A percentile compares a stretch with the other conserved stretches of the same genome.
These are phyloP conservation scores for Drosophila watanabei DNA, from an alignment of 1,140 invertebrate species.

Conservation along the genomic window DNA sequence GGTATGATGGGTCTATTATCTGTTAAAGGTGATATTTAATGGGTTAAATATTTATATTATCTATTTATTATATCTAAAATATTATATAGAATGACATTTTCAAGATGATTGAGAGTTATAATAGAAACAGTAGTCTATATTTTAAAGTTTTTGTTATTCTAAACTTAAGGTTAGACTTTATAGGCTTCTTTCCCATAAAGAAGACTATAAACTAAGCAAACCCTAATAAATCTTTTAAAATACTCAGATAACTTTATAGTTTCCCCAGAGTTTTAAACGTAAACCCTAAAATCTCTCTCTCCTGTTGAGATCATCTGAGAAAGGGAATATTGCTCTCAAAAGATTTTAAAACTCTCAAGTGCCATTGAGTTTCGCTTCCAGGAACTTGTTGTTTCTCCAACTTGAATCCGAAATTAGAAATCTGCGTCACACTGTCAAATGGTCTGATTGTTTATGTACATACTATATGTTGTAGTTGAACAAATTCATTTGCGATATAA, in stretches of 20 bases:
- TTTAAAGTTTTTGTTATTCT: no score
- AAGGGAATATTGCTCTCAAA: background rate
- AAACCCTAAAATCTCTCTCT: background rate
- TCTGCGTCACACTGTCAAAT: slow-evolving; percentile 40
- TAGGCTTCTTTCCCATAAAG: no score
- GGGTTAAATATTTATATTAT: no score
- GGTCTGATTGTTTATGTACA: slow-evolving; percentile 44
- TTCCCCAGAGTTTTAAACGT: background rate
- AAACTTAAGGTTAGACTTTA: no score
- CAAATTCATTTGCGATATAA: slow-evolving; percentile 72
- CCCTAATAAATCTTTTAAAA: background rate
- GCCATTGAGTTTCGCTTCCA: slow-evolving; percentile 7
- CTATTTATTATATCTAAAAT: no score
- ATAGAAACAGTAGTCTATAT: background rate
- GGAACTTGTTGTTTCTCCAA: slow-evolving; percentile 28
- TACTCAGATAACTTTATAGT: background rate
- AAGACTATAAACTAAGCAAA: no score
- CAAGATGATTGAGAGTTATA: background rate
- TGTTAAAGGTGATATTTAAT: no score
- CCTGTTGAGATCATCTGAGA: background rate
- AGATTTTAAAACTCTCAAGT: slow-evolving; percentile 19
- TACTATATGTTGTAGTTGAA: slow-evolving; percentile 49
- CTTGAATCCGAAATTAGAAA: slow-evolving; percentile 35
- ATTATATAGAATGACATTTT: no score
- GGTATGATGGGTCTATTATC: no score